Base-by-base conservation (phyloP, 2,888 invertebrate genomes). In the Ethmia dodecea region DNA sequence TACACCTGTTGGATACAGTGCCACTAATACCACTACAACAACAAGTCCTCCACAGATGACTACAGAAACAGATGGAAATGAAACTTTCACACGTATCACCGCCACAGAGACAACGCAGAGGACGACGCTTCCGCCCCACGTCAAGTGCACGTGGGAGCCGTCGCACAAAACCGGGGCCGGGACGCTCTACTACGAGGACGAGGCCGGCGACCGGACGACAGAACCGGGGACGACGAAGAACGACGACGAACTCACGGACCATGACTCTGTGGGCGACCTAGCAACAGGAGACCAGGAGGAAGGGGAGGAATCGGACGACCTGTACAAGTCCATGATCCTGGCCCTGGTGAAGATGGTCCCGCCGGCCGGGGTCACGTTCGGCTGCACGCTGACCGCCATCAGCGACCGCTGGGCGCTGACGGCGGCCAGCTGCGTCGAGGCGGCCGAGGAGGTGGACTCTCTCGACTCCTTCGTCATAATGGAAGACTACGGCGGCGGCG, bases 361-460 rank as follows among this genome's bases (percentile, higher is more conserved):
- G 2, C 57, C 55, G 1, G 45, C 47, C n/a, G 65, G 65, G 15
- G 31, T 68, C 3, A 65, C 57, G 13, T 79, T 79, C 38, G 80
- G 78, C 2, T 84, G 83, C 44, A 68, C 65, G 2, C 52, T 77
- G 25, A 74, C 78, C 1, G 54, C 70, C n/a, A 43, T 84, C 11
- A 54, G 60, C 9, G 42, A 49, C 6, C 50, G 51, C 36, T 81
- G 81, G 75, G 54, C 64, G 13, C 37, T 83, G 32, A 81, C 83
- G 2, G 71, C 81, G 0, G 83, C 81, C 9, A 80, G 78, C 42
- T 83, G 81, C 43, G 57, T 81, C 16, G 73, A 76, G 36, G 58
- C 76, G 1, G 61, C 79, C 12, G 76, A 80, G 40, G 76, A 80
- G 40, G 58, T 68, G 16, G 73, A 79, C 37, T 58, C 72, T 0